These are phyloP conservation scores for Tillus elongatus DNA, from an alignment of 2,888 invertebrate species.

Conservation along the genomic window DNA sequence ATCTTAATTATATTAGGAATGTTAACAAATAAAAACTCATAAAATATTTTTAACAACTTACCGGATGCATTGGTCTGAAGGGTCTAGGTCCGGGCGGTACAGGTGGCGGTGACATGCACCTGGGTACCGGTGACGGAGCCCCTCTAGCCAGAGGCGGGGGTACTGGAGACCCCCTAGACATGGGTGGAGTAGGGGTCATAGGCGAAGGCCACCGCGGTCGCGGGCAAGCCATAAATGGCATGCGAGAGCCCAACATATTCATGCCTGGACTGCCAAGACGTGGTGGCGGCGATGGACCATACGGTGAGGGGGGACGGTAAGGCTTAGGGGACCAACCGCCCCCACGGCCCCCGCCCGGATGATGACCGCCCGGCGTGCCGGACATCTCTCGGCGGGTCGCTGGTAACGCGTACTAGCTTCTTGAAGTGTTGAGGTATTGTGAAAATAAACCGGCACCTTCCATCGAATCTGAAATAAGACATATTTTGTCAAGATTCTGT, in stretches of 20 bases:
- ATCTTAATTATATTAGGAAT: too few relatives aligned
- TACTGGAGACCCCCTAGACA: too few relatives aligned
- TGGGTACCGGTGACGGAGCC: too few relatives aligned
- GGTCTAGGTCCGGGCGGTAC: constrained; percentile 43
- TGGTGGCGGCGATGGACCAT: constrained; percentile 67
- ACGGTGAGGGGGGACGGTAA: constrained; percentile 68
- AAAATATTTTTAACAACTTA: constrained; percentile 29
- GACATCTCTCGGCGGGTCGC: constrained; percentile 32
- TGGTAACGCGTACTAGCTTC: neutral
- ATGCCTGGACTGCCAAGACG: constrained; percentile 45
- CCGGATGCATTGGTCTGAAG: constrained; percentile 41
- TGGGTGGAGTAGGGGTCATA: constrained; percentile 42
- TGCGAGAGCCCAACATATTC: constrained; percentile 42
- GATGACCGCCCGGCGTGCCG: constrained; percentile 29
- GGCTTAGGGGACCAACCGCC: constrained; percentile 52
- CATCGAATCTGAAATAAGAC: too few relatives aligned
- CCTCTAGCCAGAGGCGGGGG: constrained; percentile 34
- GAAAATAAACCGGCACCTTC: too few relatives aligned
- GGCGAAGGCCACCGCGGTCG: constrained; percentile 56
- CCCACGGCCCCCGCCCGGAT: too few relatives aligned
- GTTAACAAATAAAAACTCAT: constrained; percentile 4
- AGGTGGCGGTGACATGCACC: constrained; percentile 46
- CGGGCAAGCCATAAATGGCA: constrained; percentile 54
- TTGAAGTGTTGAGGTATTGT: too few relatives aligned
- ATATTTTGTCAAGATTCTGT: too few relatives aligned